These are phyloP conservation scores for Scaptomyza polygonia DNA, from an alignment of 2,888 invertebrate species.

Conservation along the genomic window DNA sequence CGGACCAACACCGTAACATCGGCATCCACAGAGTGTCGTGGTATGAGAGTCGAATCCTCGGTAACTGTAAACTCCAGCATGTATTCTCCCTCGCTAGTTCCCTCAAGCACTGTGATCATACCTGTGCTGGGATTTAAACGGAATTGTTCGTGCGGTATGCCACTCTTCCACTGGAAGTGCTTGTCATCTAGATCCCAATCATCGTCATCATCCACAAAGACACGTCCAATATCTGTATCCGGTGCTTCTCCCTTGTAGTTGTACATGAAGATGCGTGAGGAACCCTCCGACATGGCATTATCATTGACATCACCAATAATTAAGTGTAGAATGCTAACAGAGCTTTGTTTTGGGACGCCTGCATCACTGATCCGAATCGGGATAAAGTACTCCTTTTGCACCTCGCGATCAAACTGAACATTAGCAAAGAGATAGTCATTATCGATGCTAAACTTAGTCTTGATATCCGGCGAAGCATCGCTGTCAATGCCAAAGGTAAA, in stretches of 20 bases:
- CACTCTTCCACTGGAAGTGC: slow-evolving; percentile 89
- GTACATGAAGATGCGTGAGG: slow-evolving; percentile 96
- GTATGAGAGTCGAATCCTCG: slow-evolving; percentile 87
- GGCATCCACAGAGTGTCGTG: slow-evolving; percentile 90
- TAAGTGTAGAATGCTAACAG: slow-evolving; percentile 92
- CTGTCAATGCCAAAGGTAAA: slow-evolving; percentile 87
- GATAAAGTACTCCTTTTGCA: slow-evolving; percentile 93
- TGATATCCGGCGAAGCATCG: slow-evolving; percentile 88
- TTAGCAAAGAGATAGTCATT: slow-evolving; percentile 89
- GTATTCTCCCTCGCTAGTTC: slow-evolving; percentile 91
- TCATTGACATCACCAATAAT: slow-evolving; percentile 98
- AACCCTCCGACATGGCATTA: slow-evolving; percentile 94
- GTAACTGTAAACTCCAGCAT: slow-evolving; percentile 90
- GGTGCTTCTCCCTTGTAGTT: slow-evolving; percentile 95
- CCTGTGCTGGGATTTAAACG: slow-evolving; percentile 91
- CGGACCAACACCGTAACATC: slow-evolving; percentile 94
- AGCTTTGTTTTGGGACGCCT: slow-evolving; percentile 90
- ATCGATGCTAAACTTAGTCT: slow-evolving; percentile 89
- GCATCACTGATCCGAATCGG: slow-evolving; percentile 96
- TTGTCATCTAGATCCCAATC: slow-evolving; percentile 99
- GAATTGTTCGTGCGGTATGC: slow-evolving; percentile 87
- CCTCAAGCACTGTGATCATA: slow-evolving; percentile 93
- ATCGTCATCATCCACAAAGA: slow-evolving; percentile 96
- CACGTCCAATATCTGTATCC: slow-evolving; percentile 92
- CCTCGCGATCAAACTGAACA: slow-evolving; percentile 93